Base-by-base conservation (phyloP, 1,140 invertebrate genomes). In the Radopholus similis region DNA sequence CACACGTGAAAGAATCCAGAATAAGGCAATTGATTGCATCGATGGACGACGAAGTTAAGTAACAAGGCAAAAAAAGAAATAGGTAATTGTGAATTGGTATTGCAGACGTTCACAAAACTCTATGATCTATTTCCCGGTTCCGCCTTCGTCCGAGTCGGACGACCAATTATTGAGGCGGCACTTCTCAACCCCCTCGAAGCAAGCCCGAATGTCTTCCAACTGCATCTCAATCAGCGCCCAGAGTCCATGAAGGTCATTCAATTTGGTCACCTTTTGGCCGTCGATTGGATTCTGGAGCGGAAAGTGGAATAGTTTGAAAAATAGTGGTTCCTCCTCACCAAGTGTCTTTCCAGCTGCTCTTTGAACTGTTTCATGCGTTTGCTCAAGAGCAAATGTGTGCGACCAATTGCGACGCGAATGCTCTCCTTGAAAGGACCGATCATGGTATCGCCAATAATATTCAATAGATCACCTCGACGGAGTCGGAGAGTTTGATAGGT, bases 191-290 rank as follows among this genome's bases (percentile, higher is more conserved):
- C 21, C 15, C 30, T 68, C 54, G 65, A 68, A 68, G 44, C 35
- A 55, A 1, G 30, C n/a, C 18, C 66, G 66, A 32, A 68, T 68
- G 35, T 68, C 66, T 23, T 68, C 66, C 35, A 68, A 34, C 26
- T 68, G 66, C 42, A 68, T 68, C 6, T 68, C 62, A 15, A 68
- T 55, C 28, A 68, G 47, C 15, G 64, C 35, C 66, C 66, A 68
- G 38, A 68, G 62, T 21, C 64, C 66, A 34, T 68, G 63, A 28
- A 68, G 64, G 40, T 68, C 66, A 30, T 68, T 44, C 30, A 68
- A 32, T 15, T 47, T 68, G 34, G 66, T 68, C 26, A 62, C 15
- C 21, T 69, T 69, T 37, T 69, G 28, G 18, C 38, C 34, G 11
- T 32, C 28, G 8, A 47, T 49, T 26, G 66, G 66, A 53, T 68